Conservation (phyloP, 2,888 invertebrate species). For the Chrysolina haemoptera region DNA sequence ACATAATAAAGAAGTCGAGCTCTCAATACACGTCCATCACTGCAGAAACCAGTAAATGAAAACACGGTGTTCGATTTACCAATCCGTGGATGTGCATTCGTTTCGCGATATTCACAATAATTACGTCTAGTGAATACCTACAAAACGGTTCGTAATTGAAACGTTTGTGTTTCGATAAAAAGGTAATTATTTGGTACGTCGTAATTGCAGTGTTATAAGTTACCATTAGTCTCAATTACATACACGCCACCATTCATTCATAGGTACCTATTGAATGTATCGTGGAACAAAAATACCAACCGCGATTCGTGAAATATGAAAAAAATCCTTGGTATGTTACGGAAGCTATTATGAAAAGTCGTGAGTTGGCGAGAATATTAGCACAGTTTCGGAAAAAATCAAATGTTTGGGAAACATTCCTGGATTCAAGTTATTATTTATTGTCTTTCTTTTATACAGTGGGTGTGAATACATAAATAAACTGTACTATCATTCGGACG, state of each 20-base stretch:
- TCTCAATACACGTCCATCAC: not conserved
- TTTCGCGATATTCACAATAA: conserved; percentile 21
- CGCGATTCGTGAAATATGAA: conserved; percentile 1
- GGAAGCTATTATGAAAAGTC: not conserved
- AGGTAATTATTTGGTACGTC: conserved; percentile 19
- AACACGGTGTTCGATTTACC: conserved; percentile 14
- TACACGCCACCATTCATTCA: conserved; percentile 22
- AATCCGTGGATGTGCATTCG: conserved; percentile 1
- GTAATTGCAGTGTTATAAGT: conserved; percentile 14
- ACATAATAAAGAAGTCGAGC: not conserved
- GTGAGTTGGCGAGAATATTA: not conserved
- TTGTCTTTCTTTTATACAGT: too few species aligned
- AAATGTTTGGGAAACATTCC: too few species aligned
- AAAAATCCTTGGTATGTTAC: not conserved
- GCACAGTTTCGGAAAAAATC: not conserved
- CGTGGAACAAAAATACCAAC: conserved; percentile 1
- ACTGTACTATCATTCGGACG: too few species aligned
- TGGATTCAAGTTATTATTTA: too few species aligned
- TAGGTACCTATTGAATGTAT: not conserved
- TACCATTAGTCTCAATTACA: conserved; percentile 19
- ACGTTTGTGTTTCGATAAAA: conserved; percentile 15
- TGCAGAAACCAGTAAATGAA: not conserved
- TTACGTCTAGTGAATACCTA: conserved; percentile 16
- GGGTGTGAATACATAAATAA: too few species aligned
- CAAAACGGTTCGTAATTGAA: conserved; percentile 31